A percentile compares a stretch with the other conserved stretches of the same genome.
Evolutionary conservation across 2,113 vertebrate species (phyloP).

Genomic region (Eulacestoma nigropectus): DNA sequence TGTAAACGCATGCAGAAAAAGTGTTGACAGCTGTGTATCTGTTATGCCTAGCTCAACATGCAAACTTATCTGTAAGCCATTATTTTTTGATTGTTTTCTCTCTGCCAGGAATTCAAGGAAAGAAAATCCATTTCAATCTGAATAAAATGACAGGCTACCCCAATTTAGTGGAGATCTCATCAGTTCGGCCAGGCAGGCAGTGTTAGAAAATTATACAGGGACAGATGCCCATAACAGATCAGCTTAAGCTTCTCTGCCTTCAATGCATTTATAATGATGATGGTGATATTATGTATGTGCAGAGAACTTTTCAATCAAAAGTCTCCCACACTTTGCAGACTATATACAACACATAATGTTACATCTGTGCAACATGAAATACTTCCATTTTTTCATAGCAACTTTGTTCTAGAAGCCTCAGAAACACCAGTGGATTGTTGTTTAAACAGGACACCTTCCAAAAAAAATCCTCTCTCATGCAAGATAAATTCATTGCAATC

Average conservation of each 20-base stretch:
- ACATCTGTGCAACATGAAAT: neutral
- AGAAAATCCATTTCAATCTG: slow-evolving; percentile 31
- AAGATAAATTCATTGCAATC: neutral
- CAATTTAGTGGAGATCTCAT: neutral
- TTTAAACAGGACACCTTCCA: neutral
- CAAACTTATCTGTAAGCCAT: neutral
- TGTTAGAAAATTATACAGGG: slow-evolving; percentile 4
- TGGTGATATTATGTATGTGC: neutral
- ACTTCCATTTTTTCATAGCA: neutral
- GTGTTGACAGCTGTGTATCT: neutral
- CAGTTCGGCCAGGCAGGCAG: neutral
- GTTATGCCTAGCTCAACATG: neutral
- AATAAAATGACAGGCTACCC: neutral
- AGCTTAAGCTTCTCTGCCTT: neutral
- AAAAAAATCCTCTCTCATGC: neutral
- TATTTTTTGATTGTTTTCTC: slow-evolving; percentile 18
- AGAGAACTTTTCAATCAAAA: neutral
- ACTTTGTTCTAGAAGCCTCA: neutral
- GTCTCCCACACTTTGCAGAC: neutral
- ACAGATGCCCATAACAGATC: slow-evolving; percentile 22
- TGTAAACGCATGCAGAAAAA: neutral
- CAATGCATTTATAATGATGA: neutral
- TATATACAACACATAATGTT: neutral
- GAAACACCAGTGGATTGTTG: neutral
- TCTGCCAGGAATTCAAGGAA: slow-evolving; percentile 15